phyloP scores from a whole-genome alignment of 2,888 invertebrate genomes.

The Microctonus aethiopoides region DNA sequence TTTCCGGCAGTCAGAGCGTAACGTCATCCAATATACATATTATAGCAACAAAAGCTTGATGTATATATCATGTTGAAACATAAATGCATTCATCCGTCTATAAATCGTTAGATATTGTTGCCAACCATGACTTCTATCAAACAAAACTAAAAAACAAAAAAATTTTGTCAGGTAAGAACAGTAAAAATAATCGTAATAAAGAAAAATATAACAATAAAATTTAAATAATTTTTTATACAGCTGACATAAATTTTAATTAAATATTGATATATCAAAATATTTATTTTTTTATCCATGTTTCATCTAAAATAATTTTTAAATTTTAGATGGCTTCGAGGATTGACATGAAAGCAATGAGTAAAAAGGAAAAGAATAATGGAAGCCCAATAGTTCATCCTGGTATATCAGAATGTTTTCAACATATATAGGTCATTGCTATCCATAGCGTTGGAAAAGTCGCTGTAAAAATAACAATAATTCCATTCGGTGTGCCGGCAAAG shows the following conservation, averaged over 20 bases:
- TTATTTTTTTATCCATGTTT: background rate
- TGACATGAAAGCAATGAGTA: background rate
- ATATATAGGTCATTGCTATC: slow-evolving; percentile 38
- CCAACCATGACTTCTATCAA: background rate
- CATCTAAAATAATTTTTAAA: background rate
- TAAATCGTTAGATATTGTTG: background rate
- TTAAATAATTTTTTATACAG: too few species aligned
- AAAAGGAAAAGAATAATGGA: background rate
- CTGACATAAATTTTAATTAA: background rate
- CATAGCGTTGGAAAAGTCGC: slow-evolving; percentile 43
- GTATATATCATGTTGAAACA: background rate
- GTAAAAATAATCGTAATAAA: too few species aligned
- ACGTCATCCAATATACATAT: background rate
- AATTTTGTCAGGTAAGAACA: too few species aligned
- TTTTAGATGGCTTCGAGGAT: background rate
- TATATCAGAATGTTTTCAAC: background rate
- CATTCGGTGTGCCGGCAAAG: slow-evolving; percentile 41
- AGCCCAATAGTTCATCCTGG: background rate
- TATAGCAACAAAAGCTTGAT: background rate
- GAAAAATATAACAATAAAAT: too few species aligned
- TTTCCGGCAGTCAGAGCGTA: slow-evolving; percentile 7
- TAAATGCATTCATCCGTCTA: background rate
- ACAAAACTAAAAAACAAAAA: too few species aligned
- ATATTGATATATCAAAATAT: background rate
- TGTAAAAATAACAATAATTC: slow-evolving; percentile 54